Percentiles rank a stretch among this genome's conserved stretches.
Evolutionary conservation across 2,113 vertebrate species (phyloP).

Genomic region (Cheirogaleus medius): DNA sequence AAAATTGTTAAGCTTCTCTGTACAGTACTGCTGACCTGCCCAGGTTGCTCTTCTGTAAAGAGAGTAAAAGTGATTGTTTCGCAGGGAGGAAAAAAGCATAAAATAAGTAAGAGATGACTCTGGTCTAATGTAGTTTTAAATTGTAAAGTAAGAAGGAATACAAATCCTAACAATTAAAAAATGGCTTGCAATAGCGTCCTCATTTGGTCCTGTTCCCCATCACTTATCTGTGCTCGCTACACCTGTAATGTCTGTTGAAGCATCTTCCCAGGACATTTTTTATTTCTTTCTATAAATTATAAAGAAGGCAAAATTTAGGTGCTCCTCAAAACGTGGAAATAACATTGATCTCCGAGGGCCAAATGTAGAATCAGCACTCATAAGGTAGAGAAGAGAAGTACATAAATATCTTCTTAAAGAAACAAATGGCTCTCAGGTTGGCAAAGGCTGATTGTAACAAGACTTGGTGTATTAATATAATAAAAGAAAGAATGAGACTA

Average conservation of each 20-base stretch:
- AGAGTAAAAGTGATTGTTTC: neutral
- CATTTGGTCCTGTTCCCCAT: neutral
- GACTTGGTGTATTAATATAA: neutral
- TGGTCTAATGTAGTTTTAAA: neutral
- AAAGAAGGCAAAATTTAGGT: neutral
- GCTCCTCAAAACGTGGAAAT: neutral
- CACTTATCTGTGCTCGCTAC: neutral
- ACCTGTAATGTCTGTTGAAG: neutral
- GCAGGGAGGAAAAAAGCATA: rapidly evolving
- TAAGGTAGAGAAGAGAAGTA: neutral
- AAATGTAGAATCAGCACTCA: neutral
- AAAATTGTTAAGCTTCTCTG: neutral
- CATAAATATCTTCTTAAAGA: neutral
- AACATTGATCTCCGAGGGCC: neutral
- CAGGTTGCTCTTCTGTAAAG: neutral
- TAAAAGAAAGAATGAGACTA: neutral
- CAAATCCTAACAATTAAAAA: neutral
- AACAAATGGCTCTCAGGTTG: neutral
- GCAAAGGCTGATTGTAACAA: neutral
- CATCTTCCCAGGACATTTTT: neutral
- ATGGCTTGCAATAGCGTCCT: neutral
- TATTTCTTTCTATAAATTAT: neutral
- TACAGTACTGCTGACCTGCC: neutral
- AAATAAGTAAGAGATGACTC: neutral
- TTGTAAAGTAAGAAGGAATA: neutral